Percentiles rank a stretch among this genome's conserved stretches.
These are phyloP conservation scores for Trachelus tabidus DNA, from an alignment of 2,888 invertebrate species.

Conservation along the genomic window DNA sequence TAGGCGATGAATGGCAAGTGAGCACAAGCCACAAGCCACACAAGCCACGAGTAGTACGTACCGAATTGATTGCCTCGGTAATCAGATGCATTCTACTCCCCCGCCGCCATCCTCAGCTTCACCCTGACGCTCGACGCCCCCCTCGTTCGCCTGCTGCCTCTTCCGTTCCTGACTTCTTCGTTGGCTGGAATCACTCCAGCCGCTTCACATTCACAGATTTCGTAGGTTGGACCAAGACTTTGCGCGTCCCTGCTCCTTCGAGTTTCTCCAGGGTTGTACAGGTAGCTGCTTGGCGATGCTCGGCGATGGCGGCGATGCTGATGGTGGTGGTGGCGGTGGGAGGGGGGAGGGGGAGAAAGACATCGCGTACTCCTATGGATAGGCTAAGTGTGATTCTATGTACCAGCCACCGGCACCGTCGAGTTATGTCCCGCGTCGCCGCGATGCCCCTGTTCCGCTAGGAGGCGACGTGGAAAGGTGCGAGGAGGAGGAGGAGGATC, in stretches of 20 bases:
- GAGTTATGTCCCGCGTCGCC: conserved; percentile 18
- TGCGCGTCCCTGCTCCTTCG: conserved; percentile 37
- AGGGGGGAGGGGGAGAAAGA: neutral
- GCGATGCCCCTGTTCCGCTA: conserved; percentile 5
- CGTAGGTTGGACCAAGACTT: neutral
- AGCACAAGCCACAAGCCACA: neutral
- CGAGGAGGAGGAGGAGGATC: neutral
- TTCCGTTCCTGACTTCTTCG: neutral
- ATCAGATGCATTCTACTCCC: conserved; percentile 21
- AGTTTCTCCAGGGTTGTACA: conserved; percentile 39
- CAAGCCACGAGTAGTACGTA: conserved; percentile 20
- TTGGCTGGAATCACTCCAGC: neutral
- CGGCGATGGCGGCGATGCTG: neutral
- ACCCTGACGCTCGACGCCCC: conserved; percentile 1
- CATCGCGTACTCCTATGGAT: conserved; percentile 31
- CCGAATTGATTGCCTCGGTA: conserved; percentile 37
- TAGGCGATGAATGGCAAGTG: conserved; percentile 24
- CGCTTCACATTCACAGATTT: neutral
- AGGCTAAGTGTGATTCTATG: conserved; percentile 24
- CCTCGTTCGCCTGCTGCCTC: neutral
- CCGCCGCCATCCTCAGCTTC: neutral
- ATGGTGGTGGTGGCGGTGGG: neutral
- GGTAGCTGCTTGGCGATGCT: conserved; percentile 34
- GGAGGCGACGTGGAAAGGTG: neutral
- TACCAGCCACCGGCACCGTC: conserved; percentile 18